These are phyloP conservation scores for Capitella teleta DNA, from an alignment of 1,140 invertebrate species.

Conservation along the genomic window DNA sequence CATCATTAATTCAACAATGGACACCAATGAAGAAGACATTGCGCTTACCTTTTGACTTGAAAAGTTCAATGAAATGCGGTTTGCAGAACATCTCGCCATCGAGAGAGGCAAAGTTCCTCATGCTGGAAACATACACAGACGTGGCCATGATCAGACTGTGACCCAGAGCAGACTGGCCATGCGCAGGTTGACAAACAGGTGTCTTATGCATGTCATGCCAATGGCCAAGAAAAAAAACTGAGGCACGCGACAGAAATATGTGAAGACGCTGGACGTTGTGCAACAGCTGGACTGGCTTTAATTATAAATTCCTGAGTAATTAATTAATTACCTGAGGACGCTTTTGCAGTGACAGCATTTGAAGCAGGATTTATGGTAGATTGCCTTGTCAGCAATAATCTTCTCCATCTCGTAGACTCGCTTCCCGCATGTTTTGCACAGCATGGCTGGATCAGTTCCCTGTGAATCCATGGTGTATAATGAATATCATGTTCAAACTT, in stretches of 20 bases:
- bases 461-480: too few relatives aligned
- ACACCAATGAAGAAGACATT: background rate
- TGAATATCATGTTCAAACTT: too few relatives aligned
- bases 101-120: slow-evolving; percentile 80
- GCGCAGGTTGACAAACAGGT: too few relatives aligned
- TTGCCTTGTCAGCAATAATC: slow-evolving; percentile 69
- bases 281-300: too few relatives aligned
- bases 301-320: too few relatives aligned
- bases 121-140: slow-evolving; percentile 56
- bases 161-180: too few relatives aligned
- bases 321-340: slow-evolving; percentile 7
- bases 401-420: slow-evolving; percentile 89
- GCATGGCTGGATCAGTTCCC: too few relatives aligned
- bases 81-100: slow-evolving; percentile 80
- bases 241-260: too few relatives aligned
- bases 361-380: slow-evolving; percentile 88
- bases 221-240: too few relatives aligned
- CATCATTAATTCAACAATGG: background rate
- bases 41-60: slow-evolving; percentile 67
- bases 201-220: too few relatives aligned
- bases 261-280: too few relatives aligned
- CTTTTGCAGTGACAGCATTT: slow-evolving; percentile 69
- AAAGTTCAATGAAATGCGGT: slow-evolving; percentile 82
- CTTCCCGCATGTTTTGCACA: slow-evolving; percentile 69
- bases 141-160: too few relatives aligned